Evolutionary conservation across 2,888 invertebrate species (phyloP).

Genomic region (Keiferia lycopersicella): DNA sequence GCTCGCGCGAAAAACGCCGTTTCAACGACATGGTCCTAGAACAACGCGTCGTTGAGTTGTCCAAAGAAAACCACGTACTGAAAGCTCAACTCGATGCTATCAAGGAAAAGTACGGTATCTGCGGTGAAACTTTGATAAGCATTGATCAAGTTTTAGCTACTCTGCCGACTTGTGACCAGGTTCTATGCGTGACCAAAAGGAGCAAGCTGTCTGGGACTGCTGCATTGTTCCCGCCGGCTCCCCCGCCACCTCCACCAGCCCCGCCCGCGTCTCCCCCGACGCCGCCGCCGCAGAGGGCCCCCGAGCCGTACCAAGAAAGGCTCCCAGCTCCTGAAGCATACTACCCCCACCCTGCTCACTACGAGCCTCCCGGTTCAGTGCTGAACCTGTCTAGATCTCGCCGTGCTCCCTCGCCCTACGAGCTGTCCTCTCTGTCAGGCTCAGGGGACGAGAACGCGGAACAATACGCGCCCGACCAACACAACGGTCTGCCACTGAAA

Average conservation of each 20-base stretch:
- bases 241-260: conserved; percentile 77
- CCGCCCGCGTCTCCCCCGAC: conserved; percentile 66
- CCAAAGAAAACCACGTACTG: conserved; percentile 96
- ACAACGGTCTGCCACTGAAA: conserved; percentile 93
- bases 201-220: conserved; percentile 72
- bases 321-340: conserved; percentile 73
- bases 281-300: conserved; percentile 80
- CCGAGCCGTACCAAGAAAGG: conserved; percentile 73
- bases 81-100: conserved; percentile 96
- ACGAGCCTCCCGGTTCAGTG: conserved; percentile 84
- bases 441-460: conserved; percentile 78
- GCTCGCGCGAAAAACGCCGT: conserved; percentile 97
- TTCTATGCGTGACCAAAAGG: conserved; percentile 91
- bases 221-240: conserved; percentile 80
- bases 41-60: conserved; percentile 95
- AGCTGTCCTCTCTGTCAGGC: conserved; percentile 87
- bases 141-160: conserved; percentile 94
- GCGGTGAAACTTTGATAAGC: conserved; percentile 92
- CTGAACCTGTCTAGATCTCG: conserved; percentile 86
- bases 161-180: conserved; percentile 91
- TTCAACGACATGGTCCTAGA: conserved; percentile 98
- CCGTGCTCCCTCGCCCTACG: conserved; percentile 88
- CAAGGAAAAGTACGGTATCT: conserved; percentile 95
- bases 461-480: conserved; percentile 83
- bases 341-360: conserved; percentile 79